Conservation (phyloP, 2,113 vertebrate genomes). For the Talpa occidentalis region DNA sequence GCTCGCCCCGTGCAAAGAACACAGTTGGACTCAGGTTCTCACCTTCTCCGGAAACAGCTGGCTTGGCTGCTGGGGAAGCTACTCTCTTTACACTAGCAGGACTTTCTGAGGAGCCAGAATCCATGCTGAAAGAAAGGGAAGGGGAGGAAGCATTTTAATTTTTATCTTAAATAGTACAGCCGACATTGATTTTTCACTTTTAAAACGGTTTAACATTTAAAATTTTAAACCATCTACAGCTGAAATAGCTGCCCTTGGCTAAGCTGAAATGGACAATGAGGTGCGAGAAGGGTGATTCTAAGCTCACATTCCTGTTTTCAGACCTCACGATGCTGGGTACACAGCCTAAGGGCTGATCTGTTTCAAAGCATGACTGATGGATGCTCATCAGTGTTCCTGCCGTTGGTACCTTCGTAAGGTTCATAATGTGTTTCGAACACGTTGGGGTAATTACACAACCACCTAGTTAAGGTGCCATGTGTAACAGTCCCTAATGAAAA, state of each 20-base stretch:
- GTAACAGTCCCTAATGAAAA: background rate
- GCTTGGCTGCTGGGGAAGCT: conserved; percentile 93
- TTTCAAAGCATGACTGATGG: background rate
- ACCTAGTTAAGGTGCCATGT: background rate
- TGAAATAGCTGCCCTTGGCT: background rate
- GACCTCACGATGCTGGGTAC: too few relatives aligned
- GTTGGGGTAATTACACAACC: background rate
- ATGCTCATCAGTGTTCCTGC: background rate
- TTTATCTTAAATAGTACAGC: background rate
- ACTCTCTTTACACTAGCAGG: conserved; percentile 95
- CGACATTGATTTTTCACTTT: background rate
- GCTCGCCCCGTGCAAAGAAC: background rate
- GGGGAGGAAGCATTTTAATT: conserved; percentile 59
- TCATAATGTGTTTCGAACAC: background rate
- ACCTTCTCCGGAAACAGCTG: conserved; percentile 93
- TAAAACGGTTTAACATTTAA: conserved; percentile 6
- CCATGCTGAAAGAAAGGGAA: conserved; percentile 87
- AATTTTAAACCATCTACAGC: background rate
- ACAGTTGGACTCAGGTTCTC: conserved; percentile 55
- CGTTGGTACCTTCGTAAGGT: background rate
- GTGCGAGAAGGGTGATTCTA: fast-evolving
- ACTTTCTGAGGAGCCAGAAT: conserved; percentile 94
- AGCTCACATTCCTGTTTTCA: background rate
- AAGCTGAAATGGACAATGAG: background rate
- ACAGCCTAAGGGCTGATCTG: fast-evolving